These are phyloP conservation scores for Cyclopterus lumpus DNA, from an alignment of 2,797 vertebrate genomes.

Conservation along the genomic window DNA sequence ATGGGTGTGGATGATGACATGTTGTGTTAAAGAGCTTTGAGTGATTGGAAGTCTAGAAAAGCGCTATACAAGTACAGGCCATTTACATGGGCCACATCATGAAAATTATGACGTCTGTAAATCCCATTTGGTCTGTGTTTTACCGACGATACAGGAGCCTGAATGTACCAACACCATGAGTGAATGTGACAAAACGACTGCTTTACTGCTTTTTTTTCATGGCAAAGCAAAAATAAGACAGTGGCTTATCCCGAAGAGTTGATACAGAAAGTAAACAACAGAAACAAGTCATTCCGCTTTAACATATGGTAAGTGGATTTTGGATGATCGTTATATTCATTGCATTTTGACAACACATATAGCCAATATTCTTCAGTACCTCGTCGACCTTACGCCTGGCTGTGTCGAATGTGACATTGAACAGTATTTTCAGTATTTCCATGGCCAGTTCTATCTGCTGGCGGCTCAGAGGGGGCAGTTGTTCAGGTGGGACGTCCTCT, in stretches of 20 bases:
- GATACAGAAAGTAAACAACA: not conserved
- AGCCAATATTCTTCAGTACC: slow-evolving; percentile 65
- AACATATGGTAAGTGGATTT: not conserved
- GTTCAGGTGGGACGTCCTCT: slow-evolving; percentile 45
- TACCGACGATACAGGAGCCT: not conserved
- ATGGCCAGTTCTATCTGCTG: slow-evolving; percentile 89
- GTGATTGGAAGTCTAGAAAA: no score
- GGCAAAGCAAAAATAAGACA: not conserved
- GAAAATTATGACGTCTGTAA: not conserved
- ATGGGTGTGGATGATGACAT: no score
- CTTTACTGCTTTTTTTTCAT: no score
- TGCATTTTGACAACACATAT: not conserved
- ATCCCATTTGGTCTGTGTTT: not conserved
- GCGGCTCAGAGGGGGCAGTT: slow-evolving; percentile 81
- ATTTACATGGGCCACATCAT: not conserved
- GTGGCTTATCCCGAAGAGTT: not conserved
- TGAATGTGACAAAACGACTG: not conserved
- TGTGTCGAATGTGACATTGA: slow-evolving; percentile 93
- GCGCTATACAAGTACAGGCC: no score
- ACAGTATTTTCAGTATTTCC: slow-evolving; percentile 95
- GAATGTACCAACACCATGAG: not conserved
- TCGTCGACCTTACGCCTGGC: slow-evolving; percentile 87
- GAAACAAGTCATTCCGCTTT: not conserved
- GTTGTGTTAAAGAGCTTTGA: no score
- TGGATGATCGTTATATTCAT: not conserved